Base-by-base conservation (phyloP, 1,140 invertebrate species). In the Diplogasteroides magnus region DNA sequence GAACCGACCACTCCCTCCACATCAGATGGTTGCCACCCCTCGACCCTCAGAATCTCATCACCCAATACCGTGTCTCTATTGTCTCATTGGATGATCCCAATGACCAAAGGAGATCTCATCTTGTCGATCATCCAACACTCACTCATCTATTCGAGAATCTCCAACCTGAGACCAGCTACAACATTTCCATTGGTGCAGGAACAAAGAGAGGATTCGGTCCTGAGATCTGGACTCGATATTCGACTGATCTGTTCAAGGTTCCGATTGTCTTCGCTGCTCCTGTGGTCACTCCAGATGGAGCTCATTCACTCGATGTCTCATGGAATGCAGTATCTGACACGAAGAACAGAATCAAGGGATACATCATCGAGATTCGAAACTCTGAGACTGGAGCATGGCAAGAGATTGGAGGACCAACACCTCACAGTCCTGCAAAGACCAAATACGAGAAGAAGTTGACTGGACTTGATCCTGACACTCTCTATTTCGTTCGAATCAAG, bases 1-100 rank as follows among this genome's bases (percentile, higher is more conserved):
- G 83, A 66, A 83, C 82, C n/a, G 81, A 83, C 61, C 79, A 83
- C 64, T 80, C 82, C 2, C 71, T 82, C 48, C 79, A 83, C 62
- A 77, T 82, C 65, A 59, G 75, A n/a, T 82, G 80, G 80, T 73
- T 73, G 66, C 79, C 80, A 63, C 80, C 80, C 14, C 32, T 74
- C 61, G 81, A 76, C 59, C 75, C 74, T n/a, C 63, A 79, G 57
- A 77, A 78, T 29, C 75, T 79, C 31, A 77, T 81, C 63, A 81
- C 75, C 14, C 81, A 82, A 69, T 81, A 80, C 25, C 73, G 77
- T n/a, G 70, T 79, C 27, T 81, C 75, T 14, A 76, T 75, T 62
- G 61, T 69, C 27, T 72, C 76, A 28, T 29, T 75, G 25, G 72
- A 70, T 56, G 75, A 82, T 61, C 61, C 69, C 26, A 72, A 83